phyloP scores from a whole-genome alignment of 1,140 invertebrate species.

The Sycophaga agraensis region DNA sequence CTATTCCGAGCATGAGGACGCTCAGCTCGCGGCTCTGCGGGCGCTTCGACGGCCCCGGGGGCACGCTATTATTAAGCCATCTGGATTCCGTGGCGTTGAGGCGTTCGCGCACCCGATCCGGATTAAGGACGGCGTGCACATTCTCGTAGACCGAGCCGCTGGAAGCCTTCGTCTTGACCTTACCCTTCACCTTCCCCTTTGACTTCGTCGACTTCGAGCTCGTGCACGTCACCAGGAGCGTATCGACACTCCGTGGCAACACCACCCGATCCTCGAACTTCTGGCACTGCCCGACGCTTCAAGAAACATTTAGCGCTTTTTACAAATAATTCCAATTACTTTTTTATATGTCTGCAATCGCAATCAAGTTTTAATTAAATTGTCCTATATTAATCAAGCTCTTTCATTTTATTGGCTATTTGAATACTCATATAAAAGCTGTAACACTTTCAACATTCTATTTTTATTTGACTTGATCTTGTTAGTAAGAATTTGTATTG shows the following conservation, averaged over 20 bases:
- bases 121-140: conserved; percentile 53
- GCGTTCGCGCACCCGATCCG: conserved; percentile 46
- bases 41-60: not conserved
- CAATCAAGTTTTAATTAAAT: too few relatives aligned
- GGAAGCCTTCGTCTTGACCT: conserved; percentile 25
- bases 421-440: too few relatives aligned
- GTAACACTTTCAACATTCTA: too few relatives aligned
- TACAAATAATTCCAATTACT: too few relatives aligned
- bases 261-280: conserved; percentile 47
- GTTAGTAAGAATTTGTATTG: too few relatives aligned
- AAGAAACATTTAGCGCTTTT: not conserved
- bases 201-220: conserved; percentile 33
- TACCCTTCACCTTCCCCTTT: conserved; percentile 30
- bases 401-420: too few relatives aligned
- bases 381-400: too few relatives aligned
- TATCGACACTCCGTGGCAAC: conserved; percentile 48
- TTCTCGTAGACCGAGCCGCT: conserved; percentile 55
- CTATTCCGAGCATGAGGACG: conserved; percentile 77
- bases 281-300: conserved; percentile 52
- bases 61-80: not conserved
- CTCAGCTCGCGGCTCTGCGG: conserved; percentile 54
- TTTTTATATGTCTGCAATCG: too few relatives aligned
- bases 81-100: conserved; percentile 16
- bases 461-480: too few relatives aligned
- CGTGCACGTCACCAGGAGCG: conserved; percentile 55